A percentile compares a stretch with the other conserved stretches of the same genome.
Conservation (phyloP, 2,888 invertebrate species). For the Zygogramma bicolorata region DNA sequence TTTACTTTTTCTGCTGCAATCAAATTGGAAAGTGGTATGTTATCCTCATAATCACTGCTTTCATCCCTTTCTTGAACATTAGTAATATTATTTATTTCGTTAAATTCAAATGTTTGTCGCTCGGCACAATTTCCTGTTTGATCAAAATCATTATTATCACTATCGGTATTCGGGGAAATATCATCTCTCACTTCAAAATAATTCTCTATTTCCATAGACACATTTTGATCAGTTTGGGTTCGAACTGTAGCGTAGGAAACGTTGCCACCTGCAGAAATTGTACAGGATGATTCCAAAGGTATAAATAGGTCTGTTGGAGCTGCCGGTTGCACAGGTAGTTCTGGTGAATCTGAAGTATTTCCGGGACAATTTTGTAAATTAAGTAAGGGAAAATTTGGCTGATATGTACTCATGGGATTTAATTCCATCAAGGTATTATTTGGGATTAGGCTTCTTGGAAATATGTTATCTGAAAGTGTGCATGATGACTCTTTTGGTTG, state of each 20-base stretch:
- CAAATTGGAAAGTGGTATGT: conserved; percentile 13
- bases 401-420: too few relatives aligned
- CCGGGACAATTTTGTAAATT: too few relatives aligned
- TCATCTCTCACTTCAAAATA: conserved; percentile 12
- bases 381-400: too few relatives aligned
- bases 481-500: background rate
- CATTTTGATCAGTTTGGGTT: conserved; percentile 13
- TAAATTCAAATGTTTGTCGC: conserved; percentile 13
- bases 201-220: conserved; percentile 13
- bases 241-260: conserved; percentile 11
- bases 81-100: conserved; percentile 13
- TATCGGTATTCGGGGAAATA: conserved; percentile 11
- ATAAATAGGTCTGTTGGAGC: too few relatives aligned
- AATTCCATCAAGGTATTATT: too few relatives aligned
- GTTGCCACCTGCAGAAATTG: conserved; percentile 13
- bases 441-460: too few relatives aligned
- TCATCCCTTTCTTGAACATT: conserved; percentile 13
- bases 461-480: background rate
- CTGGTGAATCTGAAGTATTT: too few relatives aligned
- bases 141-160: conserved; percentile 11
- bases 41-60: conserved; percentile 13
- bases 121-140: conserved; percentile 10
- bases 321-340: too few relatives aligned
- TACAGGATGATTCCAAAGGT: too few relatives aligned
- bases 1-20: conserved; percentile 13